Base-by-base conservation (phyloP, 2,797 vertebrate genomes). In the Nothura maculosa region DNA sequence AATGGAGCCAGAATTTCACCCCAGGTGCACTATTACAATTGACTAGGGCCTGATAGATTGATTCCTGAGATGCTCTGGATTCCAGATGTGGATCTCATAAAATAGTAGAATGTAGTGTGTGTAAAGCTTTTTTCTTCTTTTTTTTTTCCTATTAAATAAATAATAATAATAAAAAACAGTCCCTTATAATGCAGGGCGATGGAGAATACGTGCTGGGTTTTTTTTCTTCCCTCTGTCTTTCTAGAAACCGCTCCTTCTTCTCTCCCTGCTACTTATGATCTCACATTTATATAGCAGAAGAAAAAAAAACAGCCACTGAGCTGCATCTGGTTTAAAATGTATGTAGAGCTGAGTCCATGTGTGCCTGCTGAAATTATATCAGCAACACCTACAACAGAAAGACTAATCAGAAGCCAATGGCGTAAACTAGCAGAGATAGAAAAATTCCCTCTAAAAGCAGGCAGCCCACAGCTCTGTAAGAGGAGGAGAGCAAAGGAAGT, bases 1-100 rank as follows among this genome's bases (percentile, higher is more conserved):
- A 91, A 91, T 93, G 80, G 90, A 94, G 85, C 95, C 92, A 95
- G 87, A 93, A 92, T 95, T 95, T 96, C 89, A 93, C 92, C 95
- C 96, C 96, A 96, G 91, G 94, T 96, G 94, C 93, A 86, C 94
- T 84, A 85, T 96, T 95, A 95, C 92, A 93, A 94, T 95, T 94
- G 93, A 95, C 93, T 95, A 74, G 93, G 85, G 93, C 54, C 95
- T 96, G 95, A 95, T 86, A 96, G 95, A 96, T 95, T 96, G 91
- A 96, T 96, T 96, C 91, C 85, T 96, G 93, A 92, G 95, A 96
- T 95, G 89, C 87, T 96, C 94, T 96, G 95, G 95, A 96, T 96
- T 96, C 95, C 95, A 96, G 93, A 96, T 96, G 94, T 95, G 91
- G 77, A 93, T 84, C 91, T 96, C 92, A 84, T 95, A 96, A 95